Percentiles rank a stretch among this genome's conserved stretches.
These are phyloP conservation scores for Sebastolobus alascanus DNA, from an alignment of 2,797 vertebrate genomes.

Conservation along the genomic window DNA sequence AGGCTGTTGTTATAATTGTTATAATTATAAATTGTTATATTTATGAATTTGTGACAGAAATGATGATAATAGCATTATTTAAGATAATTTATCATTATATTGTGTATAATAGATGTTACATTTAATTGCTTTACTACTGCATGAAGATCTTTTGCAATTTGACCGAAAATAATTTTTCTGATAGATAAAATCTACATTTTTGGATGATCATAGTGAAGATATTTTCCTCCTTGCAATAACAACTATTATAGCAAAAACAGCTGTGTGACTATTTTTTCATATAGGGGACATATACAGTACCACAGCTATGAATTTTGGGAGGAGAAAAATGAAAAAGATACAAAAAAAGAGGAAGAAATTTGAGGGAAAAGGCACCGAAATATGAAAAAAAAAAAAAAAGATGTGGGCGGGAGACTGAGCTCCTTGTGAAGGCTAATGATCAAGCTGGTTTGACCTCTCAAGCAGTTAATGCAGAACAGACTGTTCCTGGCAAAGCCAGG, in stretches of 20 bases:
- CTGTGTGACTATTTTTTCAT: not conserved
- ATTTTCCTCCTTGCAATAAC: not conserved
- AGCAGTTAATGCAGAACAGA: slow-evolving; percentile 77
- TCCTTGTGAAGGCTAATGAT: slow-evolving; percentile 72
- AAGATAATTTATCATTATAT: slow-evolving; percentile 43
- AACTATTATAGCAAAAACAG: slow-evolving; percentile 12
- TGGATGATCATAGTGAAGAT: not conserved
- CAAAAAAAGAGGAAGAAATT: not conserved
- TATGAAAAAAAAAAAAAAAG: slow-evolving; percentile 30
- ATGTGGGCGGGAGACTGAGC: slow-evolving; percentile 42
- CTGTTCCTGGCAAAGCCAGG: slow-evolving; percentile 58
- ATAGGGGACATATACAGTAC: not conserved
- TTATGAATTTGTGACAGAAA: slow-evolving; percentile 50
- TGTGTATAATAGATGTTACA: slow-evolving; percentile 25
- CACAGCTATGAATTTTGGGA: not conserved
- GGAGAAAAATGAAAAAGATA: not conserved
- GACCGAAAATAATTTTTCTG: not conserved
- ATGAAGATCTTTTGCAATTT: slow-evolving; percentile 17
- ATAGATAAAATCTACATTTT: not conserved
- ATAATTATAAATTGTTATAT: slow-evolving; percentile 39
- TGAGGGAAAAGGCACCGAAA: not conserved
- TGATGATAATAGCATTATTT: slow-evolving; percentile 48
- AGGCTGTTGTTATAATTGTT: slow-evolving; percentile 24
- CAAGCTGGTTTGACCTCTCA: slow-evolving; percentile 75
- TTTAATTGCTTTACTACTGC: slow-evolving; percentile 17